Base-by-base conservation (phyloP, 2,888 invertebrate genomes). In the Mesorhabditis sp. region DNA sequence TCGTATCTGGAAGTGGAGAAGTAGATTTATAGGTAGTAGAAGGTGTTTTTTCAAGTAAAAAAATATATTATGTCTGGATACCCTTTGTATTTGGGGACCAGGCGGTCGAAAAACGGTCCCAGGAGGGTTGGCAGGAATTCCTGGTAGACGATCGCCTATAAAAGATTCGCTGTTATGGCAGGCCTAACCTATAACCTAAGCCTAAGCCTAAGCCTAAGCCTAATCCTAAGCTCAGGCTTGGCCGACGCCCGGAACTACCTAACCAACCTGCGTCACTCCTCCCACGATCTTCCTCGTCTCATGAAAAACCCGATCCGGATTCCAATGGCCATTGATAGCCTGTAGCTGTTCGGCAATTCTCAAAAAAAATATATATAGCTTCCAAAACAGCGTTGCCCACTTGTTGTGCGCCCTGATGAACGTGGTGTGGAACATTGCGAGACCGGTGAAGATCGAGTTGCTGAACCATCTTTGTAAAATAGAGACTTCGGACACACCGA, bases 381-480 rank as follows among this genome's bases (percentile, higher is more conserved):
- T 15, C n/a, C 63, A 10, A 50, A 13, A 50, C 7, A 62, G 10
- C 63, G 41, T n/a, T 15, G 28, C 62, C n/a, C 95, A 89, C 72
- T 93, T 90, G 86, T 98, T 98, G 86, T 98, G 97, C 84, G 97
- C 94, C 13, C 97, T 89, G 89, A 97, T 90, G 88, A 89, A 90
- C 15, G 90, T 69, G 0, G 89, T 90, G 82, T 90, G 90, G 87
- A 90, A 88, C 4, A 89, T 86, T 5, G 89, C 83, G 10, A 90
- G 83, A 0, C 89, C 90, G 43, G 80, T 76, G 71, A 85, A 85
- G 45, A 85, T 71, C 44, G 10, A 10, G n/a, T 50, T 50, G 58
- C 58, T 50, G n/a, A 50, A 50, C 58, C 50, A 13, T 2, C 13
- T 50, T 50, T 50, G 50, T 7, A 50, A 50, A 50, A 28, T 28